A percentile compares a stretch with the other conserved stretches of the same genome.
phyloP scores from a whole-genome alignment of 2,797 vertebrate genomes.

The Hydrolagus colliei region DNA sequence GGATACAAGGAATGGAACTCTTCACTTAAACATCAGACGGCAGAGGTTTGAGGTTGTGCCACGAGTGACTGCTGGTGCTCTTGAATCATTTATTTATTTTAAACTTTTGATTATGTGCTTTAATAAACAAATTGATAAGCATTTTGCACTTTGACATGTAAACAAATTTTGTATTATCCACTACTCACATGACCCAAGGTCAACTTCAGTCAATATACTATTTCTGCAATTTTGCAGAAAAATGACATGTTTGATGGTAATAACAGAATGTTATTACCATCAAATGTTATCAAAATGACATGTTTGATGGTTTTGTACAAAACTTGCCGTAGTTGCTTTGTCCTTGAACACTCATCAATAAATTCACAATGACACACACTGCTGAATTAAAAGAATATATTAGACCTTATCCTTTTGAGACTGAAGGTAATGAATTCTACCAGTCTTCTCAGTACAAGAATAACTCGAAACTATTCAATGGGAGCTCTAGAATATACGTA shows the following conservation, averaged over 20 bases:
- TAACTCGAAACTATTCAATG: too few relatives aligned
- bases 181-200: neutral
- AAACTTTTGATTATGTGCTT: neutral
- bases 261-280: neutral
- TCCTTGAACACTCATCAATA: conserved; percentile 17
- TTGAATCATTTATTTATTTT: neutral
- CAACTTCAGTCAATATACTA: conserved; percentile 11
- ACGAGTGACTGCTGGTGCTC: too few relatives aligned
- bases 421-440: neutral
- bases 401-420: neutral
- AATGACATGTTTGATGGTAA: neutral
- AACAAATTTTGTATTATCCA: neutral
- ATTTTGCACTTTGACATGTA: neutral
- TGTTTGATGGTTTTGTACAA: neutral
- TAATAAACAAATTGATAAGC: neutral
- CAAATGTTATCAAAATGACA: neutral
- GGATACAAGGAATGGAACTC: too few relatives aligned
- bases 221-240: conserved; percentile 10
- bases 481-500: too few relatives aligned
- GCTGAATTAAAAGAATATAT: neutral
- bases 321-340: conserved; percentile 20
- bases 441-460: too few relatives aligned
- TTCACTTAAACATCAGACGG: too few relatives aligned
- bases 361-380: conserved; percentile 7
- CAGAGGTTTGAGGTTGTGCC: too few relatives aligned